Evolutionary conservation across 2,113 vertebrate species (phyloP), one percentile per base, ranked within the genome.

Genomic region (Rafetus swinhoei): DNA sequence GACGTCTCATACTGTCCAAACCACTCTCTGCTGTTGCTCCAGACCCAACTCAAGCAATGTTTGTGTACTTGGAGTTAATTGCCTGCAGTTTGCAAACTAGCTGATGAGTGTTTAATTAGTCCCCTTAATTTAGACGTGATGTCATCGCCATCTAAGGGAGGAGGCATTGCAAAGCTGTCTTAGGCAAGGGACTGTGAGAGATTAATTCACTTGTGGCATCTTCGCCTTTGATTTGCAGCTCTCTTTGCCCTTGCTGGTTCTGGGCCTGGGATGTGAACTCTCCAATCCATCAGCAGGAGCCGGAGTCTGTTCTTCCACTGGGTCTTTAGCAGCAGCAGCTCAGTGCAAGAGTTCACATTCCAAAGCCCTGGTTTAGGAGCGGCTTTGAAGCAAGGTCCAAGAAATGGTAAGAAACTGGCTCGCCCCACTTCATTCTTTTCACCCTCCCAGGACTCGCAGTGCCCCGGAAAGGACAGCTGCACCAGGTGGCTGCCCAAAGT

Each of bases 21-120:
- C 87, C 3, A 27, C 2, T 24, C 18, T 87, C 25, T 87, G 53
- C 55, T 55, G 4, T 35, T 16, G 77, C 55, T 65, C 59, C 27
- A 80, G 84, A 69, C 53, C 14, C 82, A 77, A 79, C 88, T 62
- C 0, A 2, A 82, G 93, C 72, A 59, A 22, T 0, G 1, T 74
- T 55, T 14, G 19, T 35, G 29, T 83, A 39, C 77, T 88, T 90
- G 90, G 82, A 92, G 85, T 80, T 94, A 95, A 90, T 90, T 95
- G 79, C 60, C 62, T 92, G 90, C 79, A 90, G 82, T 92, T 90
- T 92, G 72, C 79, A 94, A 90, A 90, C 52, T 76, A 90, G 85
- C 27, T 45, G 0, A 77, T 77, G 79, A 88, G 79, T 59, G 27
- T 90, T 93, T 90, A 88, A 88, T 93, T 90, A 83, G 87, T 76